Percentiles rank a stretch among this genome's conserved stretches.
Evolutionary conservation across 2,113 vertebrate species (phyloP).

Genomic region (Corythornis vintsioides): DNA sequence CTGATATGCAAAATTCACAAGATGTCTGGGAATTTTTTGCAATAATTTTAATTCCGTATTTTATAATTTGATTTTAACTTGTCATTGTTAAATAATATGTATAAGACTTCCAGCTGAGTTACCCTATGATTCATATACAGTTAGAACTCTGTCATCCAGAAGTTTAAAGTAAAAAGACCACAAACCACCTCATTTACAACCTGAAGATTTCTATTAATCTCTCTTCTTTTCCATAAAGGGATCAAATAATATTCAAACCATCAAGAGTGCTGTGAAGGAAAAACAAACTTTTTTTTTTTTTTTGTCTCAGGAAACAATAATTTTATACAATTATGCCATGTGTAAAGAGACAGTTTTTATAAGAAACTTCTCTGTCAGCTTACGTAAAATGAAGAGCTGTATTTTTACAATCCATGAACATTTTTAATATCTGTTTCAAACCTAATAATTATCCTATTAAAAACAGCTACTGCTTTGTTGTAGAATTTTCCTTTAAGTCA

Average conservation of each 20-base stretch:
- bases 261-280: background rate
- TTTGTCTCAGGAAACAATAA: background rate
- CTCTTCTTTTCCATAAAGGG: background rate
- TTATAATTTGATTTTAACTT: background rate
- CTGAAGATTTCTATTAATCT: background rate
- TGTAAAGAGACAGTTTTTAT: background rate
- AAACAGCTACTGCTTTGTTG: background rate
- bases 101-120: background rate
- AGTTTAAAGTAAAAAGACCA: background rate
- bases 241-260: background rate
- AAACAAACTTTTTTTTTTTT: background rate
- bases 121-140: fast-evolving
- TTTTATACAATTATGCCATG: fast-evolving
- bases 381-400: background rate
- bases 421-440: background rate
- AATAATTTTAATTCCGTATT: background rate
- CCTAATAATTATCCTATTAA: background rate
- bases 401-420: background rate
- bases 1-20: background rate
- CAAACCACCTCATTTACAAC: fast-evolving
- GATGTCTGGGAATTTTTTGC: background rate
- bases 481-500: background rate
- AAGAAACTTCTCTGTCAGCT: background rate
- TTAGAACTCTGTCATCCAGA: background rate
- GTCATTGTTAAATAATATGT: background rate